These are phyloP conservation scores for Manduca sexta DNA, from an alignment of 1,140 invertebrate species.

Conservation along the genomic window DNA sequence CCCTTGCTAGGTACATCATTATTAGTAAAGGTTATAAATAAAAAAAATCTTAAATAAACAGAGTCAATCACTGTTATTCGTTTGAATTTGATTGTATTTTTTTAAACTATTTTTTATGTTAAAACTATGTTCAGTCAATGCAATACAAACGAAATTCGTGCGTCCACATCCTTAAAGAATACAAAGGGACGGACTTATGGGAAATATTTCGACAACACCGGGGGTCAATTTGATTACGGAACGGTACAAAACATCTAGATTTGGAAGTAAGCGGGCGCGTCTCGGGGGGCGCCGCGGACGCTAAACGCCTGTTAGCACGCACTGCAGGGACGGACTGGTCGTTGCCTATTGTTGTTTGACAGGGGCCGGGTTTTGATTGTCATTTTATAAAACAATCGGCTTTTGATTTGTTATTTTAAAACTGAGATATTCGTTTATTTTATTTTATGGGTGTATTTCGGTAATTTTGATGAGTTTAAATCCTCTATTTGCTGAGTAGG, in stretches of 20 bases:
- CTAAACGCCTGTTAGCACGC: slow-evolving; percentile 72
- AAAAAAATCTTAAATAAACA: too few species aligned
- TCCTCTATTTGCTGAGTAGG: too few species aligned
- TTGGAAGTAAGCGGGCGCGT: slow-evolving; percentile 39
- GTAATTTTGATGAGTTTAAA: too few species aligned
- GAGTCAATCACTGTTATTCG: too few species aligned
- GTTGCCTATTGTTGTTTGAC: slow-evolving; percentile 24
- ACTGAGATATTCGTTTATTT: too few species aligned
- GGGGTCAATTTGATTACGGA: background rate
- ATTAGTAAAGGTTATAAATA: too few species aligned
- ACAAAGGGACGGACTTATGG: background rate
- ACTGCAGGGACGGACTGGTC: slow-evolving; percentile 30
- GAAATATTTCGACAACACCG: background rate
- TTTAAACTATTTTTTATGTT: slow-evolving; percentile 11
- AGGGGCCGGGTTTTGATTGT: slow-evolving; percentile 10
- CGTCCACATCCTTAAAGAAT: background rate
- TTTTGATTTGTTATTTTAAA: too few species aligned
- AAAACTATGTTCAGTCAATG: background rate
- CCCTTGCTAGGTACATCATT: too few species aligned
- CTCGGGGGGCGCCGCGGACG: slow-evolving; percentile 35
- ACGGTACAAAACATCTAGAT: slow-evolving; percentile 38
- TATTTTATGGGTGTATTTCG: too few species aligned
- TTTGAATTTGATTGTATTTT: too few species aligned
- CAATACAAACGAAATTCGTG: background rate
- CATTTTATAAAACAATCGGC: too few species aligned